Conservation (phyloP, 1,140 invertebrate genomes). For the Drosophila willistoni region DNA sequence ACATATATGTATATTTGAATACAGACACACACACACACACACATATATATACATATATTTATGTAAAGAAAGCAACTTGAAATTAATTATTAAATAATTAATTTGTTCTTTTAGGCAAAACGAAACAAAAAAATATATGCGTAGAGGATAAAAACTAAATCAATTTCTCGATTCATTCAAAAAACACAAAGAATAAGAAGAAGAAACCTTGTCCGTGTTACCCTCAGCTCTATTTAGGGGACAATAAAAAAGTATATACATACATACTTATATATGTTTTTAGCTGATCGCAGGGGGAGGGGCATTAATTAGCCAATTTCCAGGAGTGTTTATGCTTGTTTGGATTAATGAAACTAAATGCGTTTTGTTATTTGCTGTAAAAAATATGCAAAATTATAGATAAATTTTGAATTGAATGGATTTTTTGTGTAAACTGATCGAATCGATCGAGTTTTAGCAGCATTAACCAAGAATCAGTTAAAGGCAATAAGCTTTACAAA, state of each 20-base stretch:
- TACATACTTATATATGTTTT: not conserved
- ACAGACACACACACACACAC: no score
- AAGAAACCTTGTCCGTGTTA: slow-evolving; percentile 27
- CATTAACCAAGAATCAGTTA: not conserved
- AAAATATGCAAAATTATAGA: slow-evolving; percentile 27
- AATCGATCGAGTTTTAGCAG: not conserved
- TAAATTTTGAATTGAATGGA: not conserved
- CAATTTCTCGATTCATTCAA: slow-evolving; percentile 52
- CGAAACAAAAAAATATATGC: slow-evolving; percentile 53
- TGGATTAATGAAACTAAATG: slow-evolving; percentile 64
- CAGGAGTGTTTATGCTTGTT: slow-evolving; percentile 74
- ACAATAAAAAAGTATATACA: not conserved
- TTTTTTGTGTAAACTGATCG: not conserved
- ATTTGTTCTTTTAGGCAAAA: slow-evolving; percentile 65
- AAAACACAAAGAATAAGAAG: slow-evolving; percentile 57
- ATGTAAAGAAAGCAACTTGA: slow-evolving; percentile 57
- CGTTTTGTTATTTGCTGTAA: slow-evolving; percentile 69
- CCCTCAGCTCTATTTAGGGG: slow-evolving; percentile 19
- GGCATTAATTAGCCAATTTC: not conserved
- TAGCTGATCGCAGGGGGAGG: not conserved
- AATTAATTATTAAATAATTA: slow-evolving; percentile 82
- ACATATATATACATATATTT: slow-evolving; percentile 40
- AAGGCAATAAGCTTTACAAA: not conserved
- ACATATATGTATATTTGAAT: slow-evolving; percentile 45
- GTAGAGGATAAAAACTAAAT: slow-evolving; percentile 48